Percentiles rank a stretch among this genome's conserved stretches.
phyloP scores from a whole-genome alignment of 2,888 invertebrate species.

The Autographa pulchrina region DNA sequence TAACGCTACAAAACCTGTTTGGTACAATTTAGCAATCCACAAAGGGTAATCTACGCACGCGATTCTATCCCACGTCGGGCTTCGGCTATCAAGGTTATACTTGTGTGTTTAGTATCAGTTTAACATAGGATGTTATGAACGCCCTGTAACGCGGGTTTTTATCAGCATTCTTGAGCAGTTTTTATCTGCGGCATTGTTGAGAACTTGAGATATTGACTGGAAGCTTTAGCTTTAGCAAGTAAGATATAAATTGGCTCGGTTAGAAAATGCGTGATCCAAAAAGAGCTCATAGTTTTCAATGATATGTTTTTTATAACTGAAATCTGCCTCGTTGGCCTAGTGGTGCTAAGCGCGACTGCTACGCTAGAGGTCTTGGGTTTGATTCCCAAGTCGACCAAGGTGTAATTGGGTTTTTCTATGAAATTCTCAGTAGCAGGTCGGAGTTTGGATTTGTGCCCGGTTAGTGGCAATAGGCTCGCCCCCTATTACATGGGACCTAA shows the following conservation, averaged over 20 bases:
- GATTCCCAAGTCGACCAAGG: too few relatives aligned
- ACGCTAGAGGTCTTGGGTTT: too few relatives aligned
- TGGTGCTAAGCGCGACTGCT: too few relatives aligned
- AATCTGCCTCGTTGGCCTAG: too few relatives aligned
- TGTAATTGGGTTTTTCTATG: too few relatives aligned
- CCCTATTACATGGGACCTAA: too few relatives aligned
- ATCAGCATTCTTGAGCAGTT: conserved; percentile 21
- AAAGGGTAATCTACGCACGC: conserved; percentile 63
- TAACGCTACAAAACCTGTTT: conserved; percentile 60
- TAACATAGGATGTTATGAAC: conserved; percentile 50
- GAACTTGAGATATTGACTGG: conserved; percentile 29
- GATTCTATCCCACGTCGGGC: conserved; percentile 47
- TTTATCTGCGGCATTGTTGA: background rate
- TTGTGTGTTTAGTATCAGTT: conserved; percentile 55
- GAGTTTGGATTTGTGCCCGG: too few relatives aligned
- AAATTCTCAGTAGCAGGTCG: too few relatives aligned
- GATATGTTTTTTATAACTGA: too few relatives aligned
- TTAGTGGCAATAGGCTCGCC: too few relatives aligned
- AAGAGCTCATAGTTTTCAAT: too few relatives aligned
- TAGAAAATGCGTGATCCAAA: background rate
- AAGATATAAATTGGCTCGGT: conserved; percentile 15
- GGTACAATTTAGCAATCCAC: conserved; percentile 60
- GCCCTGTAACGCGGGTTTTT: conserved; percentile 16
- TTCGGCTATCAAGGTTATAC: conserved; percentile 51
- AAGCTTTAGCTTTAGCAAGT: conserved; percentile 14